Base-by-base conservation (phyloP, 2,113 vertebrate species). In the Pandion haliaetus region DNA sequence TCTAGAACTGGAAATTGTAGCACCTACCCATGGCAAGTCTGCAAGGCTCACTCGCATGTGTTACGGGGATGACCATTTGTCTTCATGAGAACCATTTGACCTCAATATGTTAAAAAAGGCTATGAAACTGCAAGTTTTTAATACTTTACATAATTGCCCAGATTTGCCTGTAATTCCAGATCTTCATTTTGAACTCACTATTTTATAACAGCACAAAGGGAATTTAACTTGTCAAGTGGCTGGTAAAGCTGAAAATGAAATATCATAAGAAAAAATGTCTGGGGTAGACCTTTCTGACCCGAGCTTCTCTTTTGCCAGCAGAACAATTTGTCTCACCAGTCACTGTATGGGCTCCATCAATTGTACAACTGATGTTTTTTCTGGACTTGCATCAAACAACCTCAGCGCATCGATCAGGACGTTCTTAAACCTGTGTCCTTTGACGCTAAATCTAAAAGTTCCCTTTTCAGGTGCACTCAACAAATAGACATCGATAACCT, bases 241-340 rank as follows among this genome's bases (percentile, higher is more conserved):
- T 97, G 94, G 91, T 94, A 97, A 97, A 96, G 97, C 97, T 95
- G 93, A 97, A 98, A 98, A 97, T 96, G 84, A 98, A 98, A 97
- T 98, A 97, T 62, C 55, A 90, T 97, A 95, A 89, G 97, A 97
- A 97, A 97, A 98, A 97, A 98, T 97, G 92, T 96, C 95, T 97
- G 91, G 83, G 80, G 86, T 84, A 96, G 97, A 97, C 96, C 96
- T 97, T 96, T 95, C 88, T 97, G 97, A 97, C 97, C 97, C 86
- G 94, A 97, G 96, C 95, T 96, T 98, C 95, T 97, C 88, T 93
- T 94, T 24, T 74, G 87, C 81, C 92, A 95, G 96, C 71, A 77
- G n/a, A 96, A 94, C 93, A 96, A 98, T 98, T 98, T 98, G 96
- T 98, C 96, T 98, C 96, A 89, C 83, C 79, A 97, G 93, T 96